Evolutionary conservation across 2,888 invertebrate genomes (phyloP).

Genomic region (Lasioglossum oenotherae): DNA sequence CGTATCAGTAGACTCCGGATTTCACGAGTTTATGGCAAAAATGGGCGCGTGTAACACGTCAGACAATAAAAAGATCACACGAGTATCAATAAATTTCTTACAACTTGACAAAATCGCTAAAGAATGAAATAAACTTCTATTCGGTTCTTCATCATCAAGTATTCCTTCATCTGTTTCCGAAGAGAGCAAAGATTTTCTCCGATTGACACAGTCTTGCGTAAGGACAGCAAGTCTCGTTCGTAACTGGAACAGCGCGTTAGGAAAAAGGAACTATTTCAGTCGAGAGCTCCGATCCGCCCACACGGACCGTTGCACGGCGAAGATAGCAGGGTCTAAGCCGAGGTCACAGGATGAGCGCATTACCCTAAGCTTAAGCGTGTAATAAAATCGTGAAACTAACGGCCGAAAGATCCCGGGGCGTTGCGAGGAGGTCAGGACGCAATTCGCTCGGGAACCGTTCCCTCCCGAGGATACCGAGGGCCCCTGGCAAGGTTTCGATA

Average conservation of each 20-base stretch:
- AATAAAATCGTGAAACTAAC: conserved; percentile 71
- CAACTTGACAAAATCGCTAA: not conserved
- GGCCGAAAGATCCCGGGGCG: conserved; percentile 63
- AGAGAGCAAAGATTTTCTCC: not conserved
- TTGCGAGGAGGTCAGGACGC: conserved; percentile 50
- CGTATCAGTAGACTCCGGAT: not conserved
- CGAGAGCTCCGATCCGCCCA: conserved; percentile 45
- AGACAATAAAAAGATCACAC: not conserved
- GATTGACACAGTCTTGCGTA: not conserved
- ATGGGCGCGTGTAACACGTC: not conserved
- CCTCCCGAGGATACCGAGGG: conserved; percentile 7
- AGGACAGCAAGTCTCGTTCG: not conserved
- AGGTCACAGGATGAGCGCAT: conserved; percentile 72
- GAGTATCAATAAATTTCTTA: not conserved
- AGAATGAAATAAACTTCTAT: not conserved
- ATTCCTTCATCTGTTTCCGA: not conserved
- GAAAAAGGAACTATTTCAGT: conserved; percentile 35
- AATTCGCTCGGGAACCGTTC: conserved; percentile 50
- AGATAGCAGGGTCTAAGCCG: conserved; percentile 72
- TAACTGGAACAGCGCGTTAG: conserved; percentile 11
- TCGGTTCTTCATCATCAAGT: too few species aligned
- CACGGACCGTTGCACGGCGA: conserved; percentile 57
- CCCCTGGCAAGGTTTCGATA: conserved; percentile 61
- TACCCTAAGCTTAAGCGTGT: conserved; percentile 71
- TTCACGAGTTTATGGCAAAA: not conserved